Base-by-base conservation (phyloP, 2,797 vertebrate species). In the Pseudochromis fuscus region DNA sequence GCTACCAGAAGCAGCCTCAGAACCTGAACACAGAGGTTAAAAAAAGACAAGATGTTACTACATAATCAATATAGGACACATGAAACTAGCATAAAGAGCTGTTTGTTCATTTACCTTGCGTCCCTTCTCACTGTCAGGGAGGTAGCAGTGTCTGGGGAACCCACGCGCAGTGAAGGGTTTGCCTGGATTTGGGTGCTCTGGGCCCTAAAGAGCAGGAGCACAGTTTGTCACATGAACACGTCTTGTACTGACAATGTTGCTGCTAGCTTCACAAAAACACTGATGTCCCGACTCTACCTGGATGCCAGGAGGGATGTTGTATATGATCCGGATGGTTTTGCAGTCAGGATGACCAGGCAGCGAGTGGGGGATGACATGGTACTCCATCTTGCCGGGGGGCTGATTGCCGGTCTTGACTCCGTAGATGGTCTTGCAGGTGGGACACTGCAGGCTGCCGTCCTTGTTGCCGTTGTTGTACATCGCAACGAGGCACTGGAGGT, bases 391-490 rank as follows among this genome's bases (percentile, higher is more conserved):
- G 87, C 98, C 98, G 0, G 98, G 97, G 11, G 97, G 97, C 92
- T 99, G 98, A 13, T 97, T 98, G 63, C 98, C 97, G 0, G 96
- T 98, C 93, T 99, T 99, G 76, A 97, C 96, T 1, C 98, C 98
- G 0, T 98, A 98, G 80, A 99, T 97, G 83, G 97, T 98, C 92
- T 99, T 98, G 86, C 98, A 99, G 63, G 96, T 98, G 16, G 98
- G 97, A 68, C 97, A 99, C 90, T 98, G 97, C 79, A 99, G 91
- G 86, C 96, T 99, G 57, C 98, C 97, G 12, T 99, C 96, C 94
- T 98, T 98, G 93, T 98, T 98, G 78, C 97, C 97, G 0, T 97
- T 98, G 93, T 97, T 98, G 93, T 98, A 98, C 97, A 98, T 98
- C 57, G 97, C 96, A 1, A 98, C 96, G 15, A 98, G 94, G 90